A percentile compares a stretch with the other conserved stretches of the same genome.
Evolutionary conservation across 2,797 vertebrate species (phyloP).

Genomic region (Hypotaenidia philippensis): DNA sequence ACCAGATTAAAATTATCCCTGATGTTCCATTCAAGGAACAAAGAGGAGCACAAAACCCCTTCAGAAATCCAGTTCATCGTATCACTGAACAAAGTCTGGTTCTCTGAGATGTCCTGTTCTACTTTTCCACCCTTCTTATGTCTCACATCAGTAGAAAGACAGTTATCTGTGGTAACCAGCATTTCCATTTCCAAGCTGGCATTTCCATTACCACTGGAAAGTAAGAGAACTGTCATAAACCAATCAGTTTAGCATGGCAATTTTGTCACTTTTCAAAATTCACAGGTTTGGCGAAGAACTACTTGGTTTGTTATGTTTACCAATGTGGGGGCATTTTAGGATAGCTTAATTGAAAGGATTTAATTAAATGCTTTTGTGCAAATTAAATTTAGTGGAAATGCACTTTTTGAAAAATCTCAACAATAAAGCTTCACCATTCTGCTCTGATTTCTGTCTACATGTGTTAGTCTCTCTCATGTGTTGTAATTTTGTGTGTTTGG

Average conservation of each 20-base stretch:
- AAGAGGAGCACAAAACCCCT: not conserved
- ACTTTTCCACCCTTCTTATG: not conserved
- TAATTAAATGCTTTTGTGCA: not conserved
- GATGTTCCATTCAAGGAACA: not conserved
- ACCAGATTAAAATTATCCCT: not conserved
- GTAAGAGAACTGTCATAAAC: not conserved
- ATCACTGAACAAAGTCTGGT: not conserved
- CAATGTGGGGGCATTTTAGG: not conserved
- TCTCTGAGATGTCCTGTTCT: not conserved
- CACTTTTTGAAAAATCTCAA: not conserved
- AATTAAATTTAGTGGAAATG: not conserved
- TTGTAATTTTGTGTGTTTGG: not conserved
- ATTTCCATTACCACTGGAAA: not conserved
- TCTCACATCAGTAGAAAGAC: not conserved
- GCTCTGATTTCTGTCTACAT: accelerated
- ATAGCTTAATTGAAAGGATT: not conserved
- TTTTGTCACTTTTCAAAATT: not conserved
- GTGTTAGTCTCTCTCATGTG: not conserved
- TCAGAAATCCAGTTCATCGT: not conserved
- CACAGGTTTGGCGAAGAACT: not conserved
- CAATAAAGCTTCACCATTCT: not conserved
- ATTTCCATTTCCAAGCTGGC: not conserved
- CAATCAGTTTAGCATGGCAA: not conserved
- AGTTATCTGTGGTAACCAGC: not conserved
- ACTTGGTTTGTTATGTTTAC: not conserved